Base-by-base conservation (phyloP, 2,797 vertebrate genomes). In the Neosalanx taihuensis region DNA sequence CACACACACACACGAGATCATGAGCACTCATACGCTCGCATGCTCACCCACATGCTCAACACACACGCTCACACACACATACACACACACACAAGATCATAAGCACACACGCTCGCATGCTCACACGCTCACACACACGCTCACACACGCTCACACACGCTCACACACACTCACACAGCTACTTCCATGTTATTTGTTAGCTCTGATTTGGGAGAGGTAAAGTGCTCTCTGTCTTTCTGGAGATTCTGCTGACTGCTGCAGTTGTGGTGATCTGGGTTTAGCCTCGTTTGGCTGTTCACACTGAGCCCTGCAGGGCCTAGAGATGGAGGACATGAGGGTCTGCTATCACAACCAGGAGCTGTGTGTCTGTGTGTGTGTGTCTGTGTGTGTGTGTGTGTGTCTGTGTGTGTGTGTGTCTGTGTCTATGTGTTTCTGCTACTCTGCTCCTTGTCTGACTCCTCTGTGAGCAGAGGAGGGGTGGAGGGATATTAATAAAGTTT, bases 231-330 rank as follows among this genome's bases (percentile, higher is more conserved):
- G 30, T 64, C 84, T 85, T 84, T 67, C 5, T 49, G 29, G 76
- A 83, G 85, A 88, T 86, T 85, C 76, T 86, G 88, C 87, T 90
- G 87, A 91, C 85, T 87, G 79, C 75, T 77, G 75, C 83, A 79
- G 51, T 29, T 31, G 84, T 79, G 76, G 83, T 85, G 85, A 91
- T 89, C 91, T 89, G 87, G 89, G 88, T 89, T 92, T 91, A 92
- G 85, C 89, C 88, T 79, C 81, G 84, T 90, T 91, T 73, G 87
- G 83, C 82, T 83, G 79, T 85, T 90, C 85, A 81, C 49, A 79
- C 75, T 82, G 80, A 87, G 82, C 78, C 70, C 33, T 61, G 79
- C 75, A 26, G 53, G 74, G 58, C 61, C 10, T 64, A 68, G 61
- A 49, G 65, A 17, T 77, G 73, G 78, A 76, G 81, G 83, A 79